Conservation (phyloP, 2,888 invertebrate species). For the Junonia oenone region DNA sequence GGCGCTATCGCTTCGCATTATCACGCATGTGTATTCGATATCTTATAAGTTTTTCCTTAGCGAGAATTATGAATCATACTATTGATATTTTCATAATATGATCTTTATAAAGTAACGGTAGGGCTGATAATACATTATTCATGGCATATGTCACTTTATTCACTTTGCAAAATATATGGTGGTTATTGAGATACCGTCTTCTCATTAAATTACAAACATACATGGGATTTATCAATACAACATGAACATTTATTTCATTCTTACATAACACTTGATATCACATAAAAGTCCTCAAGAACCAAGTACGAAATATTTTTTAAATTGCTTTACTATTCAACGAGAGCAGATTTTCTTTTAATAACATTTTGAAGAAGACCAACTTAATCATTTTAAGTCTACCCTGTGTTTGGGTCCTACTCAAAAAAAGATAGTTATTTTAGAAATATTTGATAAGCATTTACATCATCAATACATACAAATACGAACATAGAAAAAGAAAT, state of each 20-base stretch:
- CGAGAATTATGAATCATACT: constrained; percentile 1
- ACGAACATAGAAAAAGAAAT: too few species aligned
- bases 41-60: neutral
- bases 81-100: neutral
- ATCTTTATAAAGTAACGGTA: neutral
- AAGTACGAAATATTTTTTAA: too few species aligned
- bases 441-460: too few species aligned
- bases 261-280: too few species aligned
- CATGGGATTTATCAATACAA: neutral
- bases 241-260: neutral
- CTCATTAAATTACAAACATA: neutral
- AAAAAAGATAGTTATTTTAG: too few species aligned
- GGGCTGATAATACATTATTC: neutral
- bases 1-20: neutral
- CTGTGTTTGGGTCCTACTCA: too few species aligned
- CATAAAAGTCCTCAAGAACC: too few species aligned
- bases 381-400: too few species aligned
- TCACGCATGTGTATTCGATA: neutral
- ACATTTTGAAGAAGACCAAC: too few species aligned
- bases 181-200: neutral
- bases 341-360: too few species aligned
- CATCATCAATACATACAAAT: too few species aligned
- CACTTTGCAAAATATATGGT: neutral
- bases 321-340: too few species aligned
- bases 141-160: neutral